Percentiles rank a stretch among this genome's conserved stretches.
Conservation (phyloP, 2,888 invertebrate genomes). For the Temnothorax ravouxi region DNA sequence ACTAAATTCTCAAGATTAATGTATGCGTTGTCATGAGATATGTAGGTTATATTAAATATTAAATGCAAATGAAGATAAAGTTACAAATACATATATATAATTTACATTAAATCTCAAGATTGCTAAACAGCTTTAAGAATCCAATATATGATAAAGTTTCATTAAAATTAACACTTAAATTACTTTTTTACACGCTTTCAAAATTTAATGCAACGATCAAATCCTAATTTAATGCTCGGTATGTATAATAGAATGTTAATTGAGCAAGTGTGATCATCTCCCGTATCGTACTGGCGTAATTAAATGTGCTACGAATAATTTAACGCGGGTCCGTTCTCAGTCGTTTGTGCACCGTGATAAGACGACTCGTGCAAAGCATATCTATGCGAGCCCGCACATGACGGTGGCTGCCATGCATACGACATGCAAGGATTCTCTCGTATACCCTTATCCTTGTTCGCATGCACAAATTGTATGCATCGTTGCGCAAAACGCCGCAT, state of each 20-base stretch:
- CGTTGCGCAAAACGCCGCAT: background rate
- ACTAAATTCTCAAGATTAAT: too few relatives aligned
- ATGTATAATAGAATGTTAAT: constrained; percentile 7
- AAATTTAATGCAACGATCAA: background rate
- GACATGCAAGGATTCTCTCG: background rate
- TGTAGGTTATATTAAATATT: background rate
- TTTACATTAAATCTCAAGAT: background rate
- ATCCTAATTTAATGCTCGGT: background rate
- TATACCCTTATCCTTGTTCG: background rate
- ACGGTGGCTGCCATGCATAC: background rate
- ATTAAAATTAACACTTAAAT: background rate
- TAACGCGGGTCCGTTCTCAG: background rate
- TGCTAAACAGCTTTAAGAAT: background rate
- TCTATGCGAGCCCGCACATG: background rate
- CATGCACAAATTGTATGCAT: background rate
- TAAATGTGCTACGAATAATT: constrained; percentile 17
- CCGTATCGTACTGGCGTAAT: background rate
- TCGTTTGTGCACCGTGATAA: constrained; percentile 6
- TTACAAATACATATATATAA: background rate
- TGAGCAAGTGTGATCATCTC: background rate
- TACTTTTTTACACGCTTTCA: background rate
- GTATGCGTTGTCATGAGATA: background rate
- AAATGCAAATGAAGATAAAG: background rate
- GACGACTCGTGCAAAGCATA: background rate
- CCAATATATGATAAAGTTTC: background rate